phyloP scores from a whole-genome alignment of 1,140 invertebrate genomes.

The Drosophila ficusphila region DNA sequence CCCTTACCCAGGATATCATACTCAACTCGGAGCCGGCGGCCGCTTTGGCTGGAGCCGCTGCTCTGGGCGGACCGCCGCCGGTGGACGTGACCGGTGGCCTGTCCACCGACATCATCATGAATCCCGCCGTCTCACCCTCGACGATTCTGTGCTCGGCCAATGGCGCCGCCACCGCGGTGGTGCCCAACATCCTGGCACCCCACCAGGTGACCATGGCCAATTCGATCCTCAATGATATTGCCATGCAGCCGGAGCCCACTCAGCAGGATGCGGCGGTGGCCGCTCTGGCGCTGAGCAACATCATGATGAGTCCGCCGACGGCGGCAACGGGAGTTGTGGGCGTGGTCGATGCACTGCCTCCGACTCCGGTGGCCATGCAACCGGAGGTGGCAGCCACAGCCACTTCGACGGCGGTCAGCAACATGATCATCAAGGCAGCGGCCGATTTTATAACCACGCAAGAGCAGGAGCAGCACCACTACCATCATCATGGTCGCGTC shows the following conservation, averaged over 20 bases:
- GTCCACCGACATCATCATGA: slow-evolving; percentile 87
- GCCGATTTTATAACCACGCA: slow-evolving; percentile 87
- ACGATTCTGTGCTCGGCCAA: slow-evolving; percentile 84
- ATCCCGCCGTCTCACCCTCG: slow-evolving; percentile 87
- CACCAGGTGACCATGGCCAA: slow-evolving; percentile 83
- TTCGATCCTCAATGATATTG: slow-evolving; percentile 80
- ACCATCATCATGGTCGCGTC: slow-evolving; percentile 46
- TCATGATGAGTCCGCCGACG: slow-evolving; percentile 80
- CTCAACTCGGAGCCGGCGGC: slow-evolving; percentile 80
- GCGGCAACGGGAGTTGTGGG: slow-evolving; percentile 64
- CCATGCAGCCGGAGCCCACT: slow-evolving; percentile 78
- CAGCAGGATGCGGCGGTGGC: slow-evolving; percentile 78
- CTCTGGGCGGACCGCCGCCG: slow-evolving; percentile 15
- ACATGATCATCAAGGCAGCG: slow-evolving; percentile 87
- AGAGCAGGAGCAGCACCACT: slow-evolving; percentile 81
- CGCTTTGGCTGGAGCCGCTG: slow-evolving; percentile 43
- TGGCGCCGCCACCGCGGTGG: slow-evolving; percentile 85
- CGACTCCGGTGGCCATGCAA: slow-evolving; percentile 53
- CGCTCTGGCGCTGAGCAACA: slow-evolving; percentile 76
- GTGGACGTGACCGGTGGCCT: slow-evolving; percentile 81
- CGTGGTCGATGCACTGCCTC: slow-evolving; percentile 84
- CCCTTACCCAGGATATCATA: slow-evolving; percentile 83
- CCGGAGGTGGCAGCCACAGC: slow-evolving; percentile 84
- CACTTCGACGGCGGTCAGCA: slow-evolving; percentile 88
- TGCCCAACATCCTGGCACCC: slow-evolving; percentile 84